Evolutionary conservation across 2,888 invertebrate species (phyloP).

Genomic region (Aphidius colemani): DNA sequence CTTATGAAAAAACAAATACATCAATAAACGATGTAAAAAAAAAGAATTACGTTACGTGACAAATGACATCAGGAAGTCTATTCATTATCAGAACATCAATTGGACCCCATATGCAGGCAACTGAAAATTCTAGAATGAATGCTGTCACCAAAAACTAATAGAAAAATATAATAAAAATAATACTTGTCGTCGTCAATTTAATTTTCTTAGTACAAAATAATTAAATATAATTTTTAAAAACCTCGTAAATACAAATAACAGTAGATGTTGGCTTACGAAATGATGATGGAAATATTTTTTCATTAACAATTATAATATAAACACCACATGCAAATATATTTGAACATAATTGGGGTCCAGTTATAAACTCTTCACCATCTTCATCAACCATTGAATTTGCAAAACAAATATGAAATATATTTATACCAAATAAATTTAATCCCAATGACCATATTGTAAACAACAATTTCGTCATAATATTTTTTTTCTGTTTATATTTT

Average conservation of each 20-base stretch:
- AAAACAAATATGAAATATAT: slow-evolving; percentile 49
- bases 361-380: slow-evolving; percentile 40
- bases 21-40: neutral
- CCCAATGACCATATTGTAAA: slow-evolving; percentile 50
- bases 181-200: neutral
- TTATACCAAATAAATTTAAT: slow-evolving; percentile 38
- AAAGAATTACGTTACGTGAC: slow-evolving; percentile 40
- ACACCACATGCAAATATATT: slow-evolving; percentile 45
- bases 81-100: slow-evolving; percentile 45
- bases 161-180: slow-evolving; percentile 21
- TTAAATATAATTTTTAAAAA: slow-evolving; percentile 26
- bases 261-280: slow-evolving; percentile 40
- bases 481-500: neutral
- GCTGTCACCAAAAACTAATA: slow-evolving; percentile 47
- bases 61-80: slow-evolving; percentile 39
- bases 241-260: slow-evolving; percentile 46
- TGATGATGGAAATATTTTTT: slow-evolving; percentile 42
- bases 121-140: slow-evolving; percentile 49
- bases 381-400: slow-evolving; percentile 46
- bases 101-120: slow-evolving; percentile 51
- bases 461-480: slow-evolving; percentile 43
- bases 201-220: neutral
- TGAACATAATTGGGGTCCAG: slow-evolving; percentile 44
- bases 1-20: neutral
- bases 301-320: slow-evolving; percentile 42